Evolutionary conservation across 2,113 vertebrate species (phyloP).

Genomic region (Semnopithecus entellus): DNA sequence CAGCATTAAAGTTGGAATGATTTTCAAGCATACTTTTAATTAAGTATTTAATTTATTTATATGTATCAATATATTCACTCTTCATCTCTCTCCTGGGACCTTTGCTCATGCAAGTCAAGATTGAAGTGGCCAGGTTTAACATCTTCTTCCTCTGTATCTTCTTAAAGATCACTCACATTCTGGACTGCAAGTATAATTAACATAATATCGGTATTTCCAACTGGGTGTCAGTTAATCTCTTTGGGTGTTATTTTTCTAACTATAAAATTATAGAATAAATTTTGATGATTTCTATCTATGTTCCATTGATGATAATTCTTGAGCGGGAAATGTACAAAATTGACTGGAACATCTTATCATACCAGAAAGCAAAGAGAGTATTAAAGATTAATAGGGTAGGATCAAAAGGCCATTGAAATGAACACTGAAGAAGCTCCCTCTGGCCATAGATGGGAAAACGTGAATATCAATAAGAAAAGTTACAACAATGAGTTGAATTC

Average conservation of each 20-base stretch:
- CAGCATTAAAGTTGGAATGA: background rate
- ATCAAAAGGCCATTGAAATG: background rate
- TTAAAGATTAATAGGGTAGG: background rate
- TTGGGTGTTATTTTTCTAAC: background rate
- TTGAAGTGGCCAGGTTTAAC: background rate
- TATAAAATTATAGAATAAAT: background rate
- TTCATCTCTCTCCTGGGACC: background rate
- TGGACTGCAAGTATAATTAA: background rate
- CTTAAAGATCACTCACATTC: background rate
- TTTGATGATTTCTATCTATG: background rate
- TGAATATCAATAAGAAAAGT: background rate
- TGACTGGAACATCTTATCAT: background rate
- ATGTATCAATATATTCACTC: background rate
- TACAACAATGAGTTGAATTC: background rate
- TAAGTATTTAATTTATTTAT: constrained; percentile 19
- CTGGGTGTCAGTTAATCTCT: background rate
- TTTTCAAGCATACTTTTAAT: background rate
- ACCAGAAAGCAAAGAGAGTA: background rate
- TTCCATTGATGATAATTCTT: background rate
- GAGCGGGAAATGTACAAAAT: background rate
- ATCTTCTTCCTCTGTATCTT: background rate
- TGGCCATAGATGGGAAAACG: background rate
- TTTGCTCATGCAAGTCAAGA: background rate
- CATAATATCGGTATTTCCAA: background rate
- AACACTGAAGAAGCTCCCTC: background rate